Conservation (phyloP, 2,797 vertebrate species). For the Danio jaintianensis region DNA sequence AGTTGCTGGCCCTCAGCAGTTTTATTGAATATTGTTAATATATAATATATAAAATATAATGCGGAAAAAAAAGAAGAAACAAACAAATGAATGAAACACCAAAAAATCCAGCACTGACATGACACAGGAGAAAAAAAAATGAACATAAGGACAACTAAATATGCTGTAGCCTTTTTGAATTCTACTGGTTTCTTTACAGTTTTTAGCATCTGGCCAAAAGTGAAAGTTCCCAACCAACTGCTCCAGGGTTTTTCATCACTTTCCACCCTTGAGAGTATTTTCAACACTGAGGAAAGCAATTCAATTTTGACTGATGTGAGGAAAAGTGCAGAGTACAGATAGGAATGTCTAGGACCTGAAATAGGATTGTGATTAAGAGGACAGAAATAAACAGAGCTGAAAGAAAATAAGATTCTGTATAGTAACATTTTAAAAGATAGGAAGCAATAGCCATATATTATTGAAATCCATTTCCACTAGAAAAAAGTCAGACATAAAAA, state of each 20-base stretch:
- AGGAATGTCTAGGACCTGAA: background rate
- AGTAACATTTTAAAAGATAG: background rate
- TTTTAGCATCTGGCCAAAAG: background rate
- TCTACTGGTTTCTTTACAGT: background rate
- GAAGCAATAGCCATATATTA: background rate
- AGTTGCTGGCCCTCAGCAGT: too few relatives aligned
- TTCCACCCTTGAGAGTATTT: background rate
- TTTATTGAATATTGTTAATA: too few relatives aligned
- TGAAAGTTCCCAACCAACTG: background rate
- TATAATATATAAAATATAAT: too few relatives aligned
- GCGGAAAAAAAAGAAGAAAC: too few relatives aligned
- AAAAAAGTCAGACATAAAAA: too few relatives aligned
- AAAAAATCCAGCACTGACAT: too few relatives aligned
- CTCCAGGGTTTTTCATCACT: background rate
- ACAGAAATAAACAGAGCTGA: background rate
- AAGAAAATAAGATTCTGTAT: background rate
- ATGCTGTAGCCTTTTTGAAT: background rate
- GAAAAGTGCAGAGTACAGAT: background rate
- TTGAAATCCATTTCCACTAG: too few relatives aligned
- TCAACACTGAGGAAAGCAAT: background rate
- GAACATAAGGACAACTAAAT: background rate
- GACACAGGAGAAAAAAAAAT: too few relatives aligned
- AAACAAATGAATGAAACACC: too few relatives aligned
- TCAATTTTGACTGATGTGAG: background rate
- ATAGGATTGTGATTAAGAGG: background rate